These are phyloP conservation scores for Chloroclystis v-ata DNA, from an alignment of 2,888 invertebrate genomes.

Conservation along the genomic window DNA sequence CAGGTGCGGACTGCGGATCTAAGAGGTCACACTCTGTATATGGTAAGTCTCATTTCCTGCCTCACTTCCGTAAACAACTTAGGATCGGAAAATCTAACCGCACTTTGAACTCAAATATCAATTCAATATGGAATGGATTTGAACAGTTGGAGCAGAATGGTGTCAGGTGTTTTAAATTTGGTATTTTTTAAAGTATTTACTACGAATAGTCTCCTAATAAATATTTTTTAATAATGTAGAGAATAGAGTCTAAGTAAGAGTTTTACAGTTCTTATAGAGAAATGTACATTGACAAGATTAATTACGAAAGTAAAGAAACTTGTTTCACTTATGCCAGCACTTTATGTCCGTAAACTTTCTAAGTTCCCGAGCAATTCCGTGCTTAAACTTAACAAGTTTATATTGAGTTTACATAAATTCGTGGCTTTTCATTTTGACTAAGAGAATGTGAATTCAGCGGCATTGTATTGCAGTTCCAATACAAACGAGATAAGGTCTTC, in stretches of 20 bases:
- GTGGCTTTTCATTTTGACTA: conserved; percentile 8
- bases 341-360: conserved; percentile 41
- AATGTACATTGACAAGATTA: conserved; percentile 18
- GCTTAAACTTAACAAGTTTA: conserved; percentile 34
- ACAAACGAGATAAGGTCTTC: conserved; percentile 3
- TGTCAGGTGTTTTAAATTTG: conserved; percentile 1
- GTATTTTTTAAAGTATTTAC: not conserved
- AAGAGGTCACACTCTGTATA: conserved; percentile 35
- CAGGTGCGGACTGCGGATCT: conserved; percentile 17
- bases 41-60: conserved; percentile 37
- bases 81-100: conserved; percentile 29
- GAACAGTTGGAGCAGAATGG: conserved; percentile 1
- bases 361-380: conserved; percentile 41
- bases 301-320: conserved; percentile 10
- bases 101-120: conserved; percentile 11
- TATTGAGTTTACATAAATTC: conserved; percentile 21
- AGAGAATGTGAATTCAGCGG: not conserved
- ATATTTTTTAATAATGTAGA: too few relatives aligned
- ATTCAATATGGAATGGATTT: conserved; percentile 5
- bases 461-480: conserved; percentile 5
- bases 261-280: too few relatives aligned
- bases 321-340: conserved; percentile 17
- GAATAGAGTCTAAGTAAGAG: too few relatives aligned
- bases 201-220: too few relatives aligned
- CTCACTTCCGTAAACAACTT: conserved; percentile 49